Base-by-base conservation (phyloP, 2,888 invertebrate species). In the Galeopsomyia nigrocyanea region DNA sequence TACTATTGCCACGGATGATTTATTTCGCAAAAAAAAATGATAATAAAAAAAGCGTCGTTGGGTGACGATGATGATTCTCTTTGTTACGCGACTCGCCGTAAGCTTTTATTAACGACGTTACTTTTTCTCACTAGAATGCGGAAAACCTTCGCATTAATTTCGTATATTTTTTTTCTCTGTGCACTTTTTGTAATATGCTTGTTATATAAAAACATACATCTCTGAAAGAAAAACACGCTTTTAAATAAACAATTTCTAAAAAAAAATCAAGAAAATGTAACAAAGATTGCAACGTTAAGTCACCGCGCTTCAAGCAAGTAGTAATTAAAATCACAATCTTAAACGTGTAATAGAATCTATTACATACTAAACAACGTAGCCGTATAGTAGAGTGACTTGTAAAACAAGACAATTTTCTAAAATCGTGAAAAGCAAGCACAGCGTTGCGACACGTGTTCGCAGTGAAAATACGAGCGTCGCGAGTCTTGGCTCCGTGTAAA, bases 71-170 rank as follows among this genome's bases (percentile, higher is more conserved):
- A 68, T 61, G 66, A 31, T 65, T 72, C 60, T 19, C 56, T 66
- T 62, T 39, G 39, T 13, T 39, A 39, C 10, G 13, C 5, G 5
- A 3, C 50, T 67, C 13, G 10, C 21, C 9, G 57, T 58, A 57
- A 62, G 71, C 65, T 61, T 65, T 73, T 72, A 72, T 69, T 64
- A 71, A 75, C 75, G 71, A 74, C 70, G 71, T 61, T 72, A 60
- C 67, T 66, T 70, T 70, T 70, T 64, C 56, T 39, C 46, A 39
- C 7, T 10, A 3, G 39, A 39, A 7, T 5, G 5, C 39, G 39
- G 53, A 47, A 9, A 26, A 14, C 17, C 10, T 26, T 16, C 7
- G 6, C 51, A 1, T 6, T 21, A 13, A 26, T 14, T 65, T 55
- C 39, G 56, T 1, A 16, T 26, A 2, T 13, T 5, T 46, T 39